These are phyloP conservation scores for Catharus ustulatus DNA, from an alignment of 2,797 vertebrate genomes.

Conservation along the genomic window DNA sequence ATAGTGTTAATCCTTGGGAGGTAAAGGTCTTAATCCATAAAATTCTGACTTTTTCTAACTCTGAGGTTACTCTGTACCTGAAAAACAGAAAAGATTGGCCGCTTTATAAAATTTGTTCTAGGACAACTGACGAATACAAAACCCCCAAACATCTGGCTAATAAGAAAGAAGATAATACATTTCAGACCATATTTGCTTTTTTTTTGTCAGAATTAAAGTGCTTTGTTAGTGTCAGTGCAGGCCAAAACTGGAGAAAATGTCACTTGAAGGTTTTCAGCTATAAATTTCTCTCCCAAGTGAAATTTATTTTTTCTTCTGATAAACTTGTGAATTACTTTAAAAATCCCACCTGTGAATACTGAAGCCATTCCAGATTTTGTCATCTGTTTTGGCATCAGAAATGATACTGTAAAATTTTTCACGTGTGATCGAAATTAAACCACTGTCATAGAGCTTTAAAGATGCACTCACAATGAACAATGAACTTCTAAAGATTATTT, in stretches of 20 bases:
- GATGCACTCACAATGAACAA: neutral
- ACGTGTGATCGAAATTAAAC: slow-evolving; percentile 4
- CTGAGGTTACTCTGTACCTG: neutral
- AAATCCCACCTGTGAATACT: neutral
- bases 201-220: neutral
- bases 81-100: neutral
- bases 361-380: neutral
- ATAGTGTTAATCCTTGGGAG: neutral
- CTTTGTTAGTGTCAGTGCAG: neutral
- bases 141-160: neutral
- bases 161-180: neutral
- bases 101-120: neutral
- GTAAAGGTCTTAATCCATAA: neutral
- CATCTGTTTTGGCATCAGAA: neutral
- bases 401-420: neutral
- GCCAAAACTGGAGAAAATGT: neutral
- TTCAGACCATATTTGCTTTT: neutral
- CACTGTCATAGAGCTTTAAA: slow-evolving; percentile 32
- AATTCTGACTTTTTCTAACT: neutral
- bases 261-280: neutral
- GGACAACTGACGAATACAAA: neutral
- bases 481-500: slow-evolving; percentile 7
- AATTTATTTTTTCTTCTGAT: neutral
- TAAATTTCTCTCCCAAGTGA: neutral
- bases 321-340: neutral